Evolutionary conservation across 2,888 invertebrate genomes (phyloP), one percentile per base, ranked within the genome.

Genomic region (Mythimna albipuncta): DNA sequence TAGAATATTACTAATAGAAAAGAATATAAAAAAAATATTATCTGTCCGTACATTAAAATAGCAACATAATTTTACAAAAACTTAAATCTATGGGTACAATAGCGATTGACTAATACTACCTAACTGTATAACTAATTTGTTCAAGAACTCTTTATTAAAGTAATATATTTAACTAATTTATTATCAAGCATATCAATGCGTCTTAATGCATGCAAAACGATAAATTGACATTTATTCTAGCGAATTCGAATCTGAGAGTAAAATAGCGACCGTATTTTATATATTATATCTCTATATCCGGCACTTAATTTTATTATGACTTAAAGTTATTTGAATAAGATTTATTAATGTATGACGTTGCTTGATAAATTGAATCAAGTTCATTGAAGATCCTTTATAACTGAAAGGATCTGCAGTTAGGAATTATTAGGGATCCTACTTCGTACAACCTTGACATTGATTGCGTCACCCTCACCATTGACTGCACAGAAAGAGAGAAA

Each of bases 171-270:
- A 58, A 58, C 9, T 3, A 32, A 58, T 58, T 35, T 35, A 16
- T 16, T 47, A 47, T 13, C 4, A 44, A 44, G 41, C 41, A 41
- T 41, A 9, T 41, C 44, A 44, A 52, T 35, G 32, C 13, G 2
- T 19, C 11, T 26, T 44, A 65, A 35, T 69, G 38, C 54, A 61
- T 77, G 44, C 55, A 62, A 55, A 52, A 32, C 21, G 19, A 32
- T 32, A 2, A 13, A 47, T 59, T 38, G n/a, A 38, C 21, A 38
- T 21, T 55, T 16, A 50, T 21, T 75, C 55, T 32, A 50, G 61
- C 19, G 38, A 74, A 68, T 41, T 62, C 13, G 13, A 32, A 61
- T 54, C n/a, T 41, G 1, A 32, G 52, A 75, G 16, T n/a, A 38
- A 61, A 50, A 66, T 38, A 1, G 16, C 16, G 16, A 7, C 32